Evolutionary conservation across 2,797 vertebrate species (phyloP).

Genomic region (Helostoma temminkii): DNA sequence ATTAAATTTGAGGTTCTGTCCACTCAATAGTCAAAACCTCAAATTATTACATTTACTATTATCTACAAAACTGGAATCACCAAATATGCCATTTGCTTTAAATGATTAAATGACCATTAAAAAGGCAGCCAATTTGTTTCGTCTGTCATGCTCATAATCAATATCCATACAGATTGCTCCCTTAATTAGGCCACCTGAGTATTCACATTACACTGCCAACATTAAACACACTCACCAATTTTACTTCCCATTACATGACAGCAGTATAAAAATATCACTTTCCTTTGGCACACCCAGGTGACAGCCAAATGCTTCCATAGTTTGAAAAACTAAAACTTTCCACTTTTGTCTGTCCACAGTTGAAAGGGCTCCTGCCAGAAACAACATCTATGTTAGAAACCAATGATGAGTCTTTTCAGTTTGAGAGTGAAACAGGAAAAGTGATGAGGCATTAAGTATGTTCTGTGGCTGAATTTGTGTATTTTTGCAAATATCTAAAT

Average conservation of each 20-base stretch:
- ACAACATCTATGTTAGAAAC: constrained; percentile 57
- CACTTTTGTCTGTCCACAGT: constrained; percentile 42
- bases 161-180: not conserved
- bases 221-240: constrained; percentile 7
- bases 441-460: not conserved
- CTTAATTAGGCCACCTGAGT: not conserved
- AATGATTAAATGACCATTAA: no score
- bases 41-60: not conserved
- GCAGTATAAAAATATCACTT: constrained; percentile 33
- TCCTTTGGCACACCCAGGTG: constrained; percentile 31
- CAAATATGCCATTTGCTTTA: not conserved
- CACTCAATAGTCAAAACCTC: not conserved
- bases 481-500: not conserved
- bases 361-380: constrained; percentile 49
- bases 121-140: not conserved
- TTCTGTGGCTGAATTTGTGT: constrained; percentile 8
- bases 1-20: not conserved
- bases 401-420: constrained; percentile 17
- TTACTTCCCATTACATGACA: constrained; percentile 24
- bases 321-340: constrained; percentile 43
- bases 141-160: not conserved
- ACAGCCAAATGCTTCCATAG: constrained; percentile 37
- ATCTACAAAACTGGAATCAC: not conserved
- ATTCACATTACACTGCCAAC: constrained; percentile 5
- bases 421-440: constrained; percentile 8